A percentile compares a stretch with the other conserved stretches of the same genome.
These are phyloP conservation scores for Pelodiscus sinensis DNA, from an alignment of 2,113 vertebrate species.

Conservation along the genomic window DNA sequence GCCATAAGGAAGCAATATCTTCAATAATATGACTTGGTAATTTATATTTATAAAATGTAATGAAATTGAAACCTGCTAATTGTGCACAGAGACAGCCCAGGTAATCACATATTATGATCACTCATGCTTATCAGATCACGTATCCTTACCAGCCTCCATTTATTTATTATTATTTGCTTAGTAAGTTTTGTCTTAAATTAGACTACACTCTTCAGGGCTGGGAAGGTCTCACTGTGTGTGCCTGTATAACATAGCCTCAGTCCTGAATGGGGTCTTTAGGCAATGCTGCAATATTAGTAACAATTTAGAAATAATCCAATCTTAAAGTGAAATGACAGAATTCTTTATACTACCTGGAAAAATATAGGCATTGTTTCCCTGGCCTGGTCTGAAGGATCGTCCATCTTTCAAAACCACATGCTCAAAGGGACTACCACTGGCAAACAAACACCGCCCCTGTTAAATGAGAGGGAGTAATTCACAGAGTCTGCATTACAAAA, in stretches of 20 bases:
- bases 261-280: neutral
- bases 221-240: rapidly evolving
- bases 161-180: neutral
- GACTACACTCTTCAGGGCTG: neutral
- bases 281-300: neutral
- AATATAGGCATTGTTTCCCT: slow-evolving; percentile 97
- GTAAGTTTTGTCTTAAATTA: neutral
- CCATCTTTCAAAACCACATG: slow-evolving; percentile 89
- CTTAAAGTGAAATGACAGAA: rapidly evolving
- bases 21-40: neutral
- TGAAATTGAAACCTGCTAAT: neutral
- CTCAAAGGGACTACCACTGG: slow-evolving; percentile 94
- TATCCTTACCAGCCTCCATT: rapidly evolving
- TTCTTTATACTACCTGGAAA: slow-evolving; percentile 87
- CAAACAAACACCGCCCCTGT: slow-evolving; percentile 95
- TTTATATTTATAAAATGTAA: neutral
- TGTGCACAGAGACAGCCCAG: neutral
- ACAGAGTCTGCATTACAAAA: rapidly evolving
- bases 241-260: neutral
- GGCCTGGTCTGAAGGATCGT: slow-evolving; percentile 88
- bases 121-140: neutral
- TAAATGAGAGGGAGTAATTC: rapidly evolving
- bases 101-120: neutral
- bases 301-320: neutral
- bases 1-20: neutral